A percentile compares a stretch with the other conserved stretches of the same genome.
Evolutionary conservation across 2,113 vertebrate species (phyloP).

Genomic region (Cynopterus brachyotis): DNA sequence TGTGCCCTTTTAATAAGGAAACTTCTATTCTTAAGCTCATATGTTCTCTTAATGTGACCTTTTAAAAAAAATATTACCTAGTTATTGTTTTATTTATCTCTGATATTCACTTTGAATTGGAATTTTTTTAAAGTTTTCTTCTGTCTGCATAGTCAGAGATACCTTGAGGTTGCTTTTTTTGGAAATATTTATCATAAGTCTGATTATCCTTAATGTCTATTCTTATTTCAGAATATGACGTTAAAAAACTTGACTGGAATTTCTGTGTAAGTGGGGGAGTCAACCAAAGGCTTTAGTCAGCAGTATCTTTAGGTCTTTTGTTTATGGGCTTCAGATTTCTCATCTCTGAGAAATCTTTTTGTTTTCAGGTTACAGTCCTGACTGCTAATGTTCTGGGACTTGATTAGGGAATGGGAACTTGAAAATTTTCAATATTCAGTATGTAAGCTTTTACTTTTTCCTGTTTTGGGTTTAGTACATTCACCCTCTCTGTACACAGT

Average conservation of each 20-base stretch:
- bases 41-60: not conserved
- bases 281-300: not conserved
- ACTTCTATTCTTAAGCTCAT: not conserved
- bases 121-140: not conserved
- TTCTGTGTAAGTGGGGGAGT: not conserved
- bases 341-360: constrained; percentile 1
- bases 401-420: not conserved
- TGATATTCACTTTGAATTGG: not conserved
- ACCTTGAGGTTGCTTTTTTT: not conserved
- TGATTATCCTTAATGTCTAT: not conserved
- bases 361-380: not conserved
- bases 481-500: not conserved
- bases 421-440: not conserved
- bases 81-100: not conserved
- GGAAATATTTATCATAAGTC: constrained; percentile 1
- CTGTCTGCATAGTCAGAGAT: not conserved
- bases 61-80: not conserved
- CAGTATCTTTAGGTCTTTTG: not conserved
- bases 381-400: not conserved
- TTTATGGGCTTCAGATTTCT: not conserved
- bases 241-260: not conserved
- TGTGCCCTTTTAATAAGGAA: not conserved
- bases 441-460: not conserved
- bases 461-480: not conserved
- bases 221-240: not conserved